Base-by-base conservation (phyloP, 2,888 invertebrate species). In the Sarcophaga variegata region DNA sequence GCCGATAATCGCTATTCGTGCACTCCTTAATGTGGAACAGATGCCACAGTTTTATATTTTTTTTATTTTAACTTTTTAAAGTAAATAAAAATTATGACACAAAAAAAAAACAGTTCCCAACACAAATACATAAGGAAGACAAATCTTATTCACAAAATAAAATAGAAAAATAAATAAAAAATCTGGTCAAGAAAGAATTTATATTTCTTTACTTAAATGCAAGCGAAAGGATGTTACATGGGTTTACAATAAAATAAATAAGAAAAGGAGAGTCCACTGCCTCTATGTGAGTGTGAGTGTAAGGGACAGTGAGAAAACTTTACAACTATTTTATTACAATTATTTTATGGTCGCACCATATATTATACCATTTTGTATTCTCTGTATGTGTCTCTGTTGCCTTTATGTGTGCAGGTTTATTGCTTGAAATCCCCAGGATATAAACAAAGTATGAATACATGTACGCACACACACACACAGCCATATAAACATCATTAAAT, bases 401-500 rank as follows among this genome's bases (percentile, higher is more conserved):
- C 54, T 54, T 14, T 54, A 14, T 54, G 14, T 54, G 54, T 14
- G 1, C 1, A 22, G 14, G 17, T 14, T 14, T 54, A 17, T 54
- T 12, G 4, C 54, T 54, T 54, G 17, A 54, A 54, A 54, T 54
- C 17, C 54, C 54, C 54, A 54, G 54, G 54, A 54, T 14, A 54
- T 17, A 54, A 14, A 54, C 54, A 54, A 54, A 12, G 54, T 54
- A 1, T 54, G 17, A 14, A 17, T 54, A 54, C 17, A 17, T 54
- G 54, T 17, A 1, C 17, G 1, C 17, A 54, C 10, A 17, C 17
- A 11, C 49, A 54, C 14, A 49, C 14, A 17, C 54, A 54, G 1
- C 22, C 67, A 81, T 47, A 64, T 71, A 81, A 81, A 85, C 80
- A 77, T 81, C 84, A 81, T 81, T 85, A 81, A 81, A 81, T 77